Percentiles rank a stretch among this genome's conserved stretches.
Evolutionary conservation across 2,888 invertebrate species (phyloP).

Genomic region (Pachliopta kotzebuea): DNA sequence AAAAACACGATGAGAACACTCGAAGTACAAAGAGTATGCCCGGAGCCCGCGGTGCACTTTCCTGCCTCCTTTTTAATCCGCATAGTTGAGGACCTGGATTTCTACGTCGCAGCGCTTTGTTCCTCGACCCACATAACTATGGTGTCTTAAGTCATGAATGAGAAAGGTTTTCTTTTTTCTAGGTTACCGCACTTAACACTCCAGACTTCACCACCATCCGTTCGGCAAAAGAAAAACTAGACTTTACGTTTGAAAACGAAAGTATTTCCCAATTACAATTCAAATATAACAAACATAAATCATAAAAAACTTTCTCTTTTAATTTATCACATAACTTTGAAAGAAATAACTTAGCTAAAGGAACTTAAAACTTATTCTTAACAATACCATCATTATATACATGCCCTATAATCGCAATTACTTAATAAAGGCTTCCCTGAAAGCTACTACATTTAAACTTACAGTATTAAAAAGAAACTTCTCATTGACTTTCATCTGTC

Average conservation of each 20-base stretch:
- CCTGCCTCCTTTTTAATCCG: constrained; percentile 29
- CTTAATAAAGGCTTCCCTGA: too few species aligned
- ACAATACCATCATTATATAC: too few species aligned
- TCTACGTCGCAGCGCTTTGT: constrained; percentile 28
- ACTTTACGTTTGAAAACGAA: neutral
- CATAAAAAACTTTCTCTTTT: too few species aligned
- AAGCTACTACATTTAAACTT: too few species aligned
- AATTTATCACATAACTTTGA: too few species aligned
- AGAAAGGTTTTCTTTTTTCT: constrained; percentile 27
- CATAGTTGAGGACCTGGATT: constrained; percentile 29
- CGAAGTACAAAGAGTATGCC: constrained; percentile 4
- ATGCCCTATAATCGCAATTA: too few species aligned
- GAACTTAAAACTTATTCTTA: too few species aligned
- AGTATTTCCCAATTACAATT: neutral
- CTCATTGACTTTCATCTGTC: too few species aligned
- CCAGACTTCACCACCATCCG: constrained; percentile 20
- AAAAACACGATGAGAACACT: constrained; percentile 13
- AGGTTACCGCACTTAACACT: constrained; percentile 28
- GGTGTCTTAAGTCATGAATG: constrained; percentile 29
- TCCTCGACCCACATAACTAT: constrained; percentile 28
- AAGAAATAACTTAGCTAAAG: too few species aligned
- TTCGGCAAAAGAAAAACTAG: constrained; percentile 3
- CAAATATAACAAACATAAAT: neutral
- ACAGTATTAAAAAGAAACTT: too few species aligned
- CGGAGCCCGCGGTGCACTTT: constrained; percentile 19